phyloP scores from a whole-genome alignment of 2,888 invertebrate species.

The Dendrolimus houi region DNA sequence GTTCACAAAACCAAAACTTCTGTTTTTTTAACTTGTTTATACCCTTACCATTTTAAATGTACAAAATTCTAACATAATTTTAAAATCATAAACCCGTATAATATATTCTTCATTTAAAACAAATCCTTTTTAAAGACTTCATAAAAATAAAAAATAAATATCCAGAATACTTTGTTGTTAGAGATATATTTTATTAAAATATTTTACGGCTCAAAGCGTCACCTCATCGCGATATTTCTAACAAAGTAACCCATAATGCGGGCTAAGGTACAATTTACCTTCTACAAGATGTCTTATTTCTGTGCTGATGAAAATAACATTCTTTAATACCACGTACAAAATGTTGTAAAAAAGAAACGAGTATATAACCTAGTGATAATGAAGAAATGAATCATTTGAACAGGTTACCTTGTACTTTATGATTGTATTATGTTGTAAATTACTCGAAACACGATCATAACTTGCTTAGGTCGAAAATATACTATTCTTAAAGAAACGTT shows the following conservation, averaged over 20 bases:
- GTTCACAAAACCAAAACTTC: no score
- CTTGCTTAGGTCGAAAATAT: no score
- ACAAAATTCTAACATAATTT: no score
- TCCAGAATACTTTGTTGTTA: no score
- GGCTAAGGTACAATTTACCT: not conserved
- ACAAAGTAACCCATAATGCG: not conserved
- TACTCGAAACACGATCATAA: not conserved
- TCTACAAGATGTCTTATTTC: not conserved
- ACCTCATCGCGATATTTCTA: not conserved
- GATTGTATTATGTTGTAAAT: not conserved
- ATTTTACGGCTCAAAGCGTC: not conserved
- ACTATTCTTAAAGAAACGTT: no score
- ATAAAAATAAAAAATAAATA: no score
- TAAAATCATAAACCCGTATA: no score
- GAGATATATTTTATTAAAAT: not conserved
- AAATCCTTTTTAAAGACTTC: no score
- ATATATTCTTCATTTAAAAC: no score
- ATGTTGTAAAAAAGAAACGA: not conserved
- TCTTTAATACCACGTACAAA: not conserved
- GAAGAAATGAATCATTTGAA: not conserved
- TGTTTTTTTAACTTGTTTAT: no score
- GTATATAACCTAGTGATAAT: not conserved
- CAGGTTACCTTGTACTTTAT: not conserved
- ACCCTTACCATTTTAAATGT: no score
- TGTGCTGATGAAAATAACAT: not conserved